phyloP scores from a whole-genome alignment of 2,113 vertebrate species.

The Marcusenius ussheri region DNA sequence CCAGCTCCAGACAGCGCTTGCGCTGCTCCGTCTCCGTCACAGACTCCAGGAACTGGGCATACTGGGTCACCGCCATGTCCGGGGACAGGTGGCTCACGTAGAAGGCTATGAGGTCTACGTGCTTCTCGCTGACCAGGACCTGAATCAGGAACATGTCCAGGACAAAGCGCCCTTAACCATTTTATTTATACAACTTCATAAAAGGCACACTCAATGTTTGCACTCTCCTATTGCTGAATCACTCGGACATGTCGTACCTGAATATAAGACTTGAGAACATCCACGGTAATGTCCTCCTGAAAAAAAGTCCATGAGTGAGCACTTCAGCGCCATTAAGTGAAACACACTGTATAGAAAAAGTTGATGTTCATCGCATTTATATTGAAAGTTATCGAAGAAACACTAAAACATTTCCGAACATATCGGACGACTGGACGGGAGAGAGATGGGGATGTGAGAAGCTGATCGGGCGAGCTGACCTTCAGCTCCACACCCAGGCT shows the following conservation, averaged over 20 bases:
- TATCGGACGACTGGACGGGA: neutral
- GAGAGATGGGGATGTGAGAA: neutral
- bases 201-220: neutral
- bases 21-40: slow-evolving; percentile 77
- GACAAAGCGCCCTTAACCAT: neutral
- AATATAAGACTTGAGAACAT: slow-evolving; percentile 79
- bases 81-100: slow-evolving; percentile 84
- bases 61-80: slow-evolving; percentile 73
- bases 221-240: neutral
- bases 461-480: slow-evolving; percentile 49
- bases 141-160: slow-evolving; percentile 29
- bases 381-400: neutral
- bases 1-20: slow-evolving; percentile 78
- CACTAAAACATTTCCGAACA: neutral
- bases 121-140: slow-evolving; percentile 77
- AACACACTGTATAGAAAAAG: neutral
- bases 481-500: slow-evolving; percentile 83
- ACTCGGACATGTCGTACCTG: slow-evolving; percentile 16
- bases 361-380: neutral
- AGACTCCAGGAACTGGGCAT: slow-evolving; percentile 80
- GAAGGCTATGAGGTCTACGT: slow-evolving; percentile 79
- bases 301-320: slow-evolving; percentile 7
- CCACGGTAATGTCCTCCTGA: slow-evolving; percentile 80
- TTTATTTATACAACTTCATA: neutral
- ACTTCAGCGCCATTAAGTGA: neutral